Base-by-base conservation (phyloP, 2,888 invertebrate genomes). In the Brachyptera putata region DNA sequence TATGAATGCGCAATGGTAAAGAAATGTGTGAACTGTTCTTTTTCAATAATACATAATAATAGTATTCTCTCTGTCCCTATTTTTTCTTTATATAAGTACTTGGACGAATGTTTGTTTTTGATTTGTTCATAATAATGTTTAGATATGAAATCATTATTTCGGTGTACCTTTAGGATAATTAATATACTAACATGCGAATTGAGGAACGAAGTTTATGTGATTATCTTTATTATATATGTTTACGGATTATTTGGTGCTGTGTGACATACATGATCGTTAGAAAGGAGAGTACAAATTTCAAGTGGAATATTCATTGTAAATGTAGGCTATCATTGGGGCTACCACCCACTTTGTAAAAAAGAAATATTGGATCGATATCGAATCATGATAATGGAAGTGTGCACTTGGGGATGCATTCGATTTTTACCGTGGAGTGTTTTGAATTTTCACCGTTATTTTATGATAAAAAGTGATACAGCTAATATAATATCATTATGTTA, bases 391-490 rank as follows among this genome's bases (percentile, higher is more conserved):
- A 18, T 41, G 18, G 21, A 41, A 41, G 41, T 21, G 46, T 46
- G 46, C 46, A 22, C 46, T 21, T 3, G 22, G 4, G 4, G 41
- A 41, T 11, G 30, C 9, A 50, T 50, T 50, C 5, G 30, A 50
- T 36, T 53, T 34, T 53, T 53, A 21, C 41, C 24, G 53, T 53
- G 53, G 53, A 53, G 53, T 53, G 53, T 53, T 53, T 53, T 53
- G 53, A 53, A 53, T 18, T 13, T 53, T 53, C 13, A 21, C 34
- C 34, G 30, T 50, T 53, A 24, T 53, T 30, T 34, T 34, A 22
- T 16, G 34, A 36, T 53, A 53, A 16, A 36, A 34, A 34, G 53
- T 53, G 53, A 53, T 53, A 53, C 18, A 46, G n/a, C 16, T 34
- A 53, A 53, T 21, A 36, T 50, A 50, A 50, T 53, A 53, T 36